Base-by-base conservation (phyloP, 2,888 invertebrate genomes). In the Malachius bipustulatus region DNA sequence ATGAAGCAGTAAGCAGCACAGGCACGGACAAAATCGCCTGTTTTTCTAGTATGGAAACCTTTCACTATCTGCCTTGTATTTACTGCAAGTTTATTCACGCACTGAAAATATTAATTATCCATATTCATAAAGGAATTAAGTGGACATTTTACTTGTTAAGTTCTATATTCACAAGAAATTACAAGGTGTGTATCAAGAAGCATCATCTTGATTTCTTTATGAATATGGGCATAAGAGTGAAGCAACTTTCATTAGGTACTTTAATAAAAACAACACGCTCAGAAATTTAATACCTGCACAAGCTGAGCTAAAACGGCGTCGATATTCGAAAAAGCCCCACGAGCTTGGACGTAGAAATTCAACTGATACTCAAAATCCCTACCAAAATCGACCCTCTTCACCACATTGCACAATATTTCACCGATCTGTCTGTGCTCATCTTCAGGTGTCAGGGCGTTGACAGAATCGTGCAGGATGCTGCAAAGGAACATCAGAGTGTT, bases 1-100 rank as follows among this genome's bases (percentile, higher is more conserved):
- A 97, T 93, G 63, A 82, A 96, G 61, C 84, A 82, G 65, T 88
- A 97, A 0, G 97, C 96, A 29, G 88, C 82, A 66, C 96, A 96
- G 2, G 96, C 94, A 54, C 88, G 77, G 16, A 87, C 83, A 67
- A 93, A 84, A 48, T 87, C 80, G 9, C 79, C 77, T 2, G 87
- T 87, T 60, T 83, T 82, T 41, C 77, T 69, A 1, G 81, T 79
- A 51, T 85, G 84, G 51, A 77, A 73, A 2, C 82, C 81, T 44
- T 75, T 74, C 3, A 83, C 76, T 37, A 81, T 73, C 52, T 66
- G 70, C 26, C 71, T 65, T 9, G 72, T 79, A 54, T 73, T 71
- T 47, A 82, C 77, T 3, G 85, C 72, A 41, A 93, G 63, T 39
- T 73, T 70, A 64, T 89, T 90, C 26, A 90, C 90, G 54, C 79